Percentiles rank a stretch among this genome's conserved stretches.
These are phyloP conservation scores for Oscheius sp. DNA, from an alignment of 2,888 invertebrate genomes.

Conservation along the genomic window DNA sequence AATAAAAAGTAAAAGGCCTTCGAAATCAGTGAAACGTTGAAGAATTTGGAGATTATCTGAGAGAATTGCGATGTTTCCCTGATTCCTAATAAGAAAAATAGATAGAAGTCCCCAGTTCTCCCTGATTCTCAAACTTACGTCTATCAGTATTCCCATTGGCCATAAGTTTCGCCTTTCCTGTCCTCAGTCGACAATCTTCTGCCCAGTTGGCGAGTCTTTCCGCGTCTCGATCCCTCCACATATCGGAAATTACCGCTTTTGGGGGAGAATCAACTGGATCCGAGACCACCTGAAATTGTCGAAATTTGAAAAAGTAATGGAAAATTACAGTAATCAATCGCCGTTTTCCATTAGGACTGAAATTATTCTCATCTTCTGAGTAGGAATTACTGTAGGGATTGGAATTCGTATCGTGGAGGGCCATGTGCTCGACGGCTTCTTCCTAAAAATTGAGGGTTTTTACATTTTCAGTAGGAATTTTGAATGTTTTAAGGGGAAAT, in stretches of 20 bases:
- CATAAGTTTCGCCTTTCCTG: not conserved
- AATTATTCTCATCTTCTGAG: slow-evolving; percentile 53
- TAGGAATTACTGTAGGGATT: slow-evolving; percentile 60
- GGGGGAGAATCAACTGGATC: slow-evolving; percentile 30
- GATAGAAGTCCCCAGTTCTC: too few species aligned
- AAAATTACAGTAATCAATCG: slow-evolving; percentile 28
- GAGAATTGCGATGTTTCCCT: too few species aligned
- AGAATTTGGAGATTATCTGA: too few species aligned
- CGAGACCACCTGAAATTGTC: slow-evolving; percentile 22
- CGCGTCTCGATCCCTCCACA: slow-evolving; percentile 57
- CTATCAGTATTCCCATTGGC: slow-evolving; percentile 32
- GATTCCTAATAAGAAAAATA: too few species aligned
- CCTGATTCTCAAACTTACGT: slow-evolving; percentile 27
- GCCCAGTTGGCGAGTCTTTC: slow-evolving; percentile 59
- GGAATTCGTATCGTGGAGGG: slow-evolving; percentile 48
- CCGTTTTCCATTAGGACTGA: not conserved
- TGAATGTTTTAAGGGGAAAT: too few species aligned
- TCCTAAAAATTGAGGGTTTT: slow-evolving; percentile 13
- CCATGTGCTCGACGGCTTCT: slow-evolving; percentile 34
- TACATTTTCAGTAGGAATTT: too few species aligned
- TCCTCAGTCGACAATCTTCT: slow-evolving; percentile 20
- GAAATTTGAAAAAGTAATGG: not conserved
- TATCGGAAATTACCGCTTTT: slow-evolving; percentile 38
- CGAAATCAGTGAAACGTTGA: too few species aligned
- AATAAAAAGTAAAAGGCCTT: too few species aligned